Conservation (phyloP, 2,888 invertebrate species). For the Xestia c-nigrum region DNA sequence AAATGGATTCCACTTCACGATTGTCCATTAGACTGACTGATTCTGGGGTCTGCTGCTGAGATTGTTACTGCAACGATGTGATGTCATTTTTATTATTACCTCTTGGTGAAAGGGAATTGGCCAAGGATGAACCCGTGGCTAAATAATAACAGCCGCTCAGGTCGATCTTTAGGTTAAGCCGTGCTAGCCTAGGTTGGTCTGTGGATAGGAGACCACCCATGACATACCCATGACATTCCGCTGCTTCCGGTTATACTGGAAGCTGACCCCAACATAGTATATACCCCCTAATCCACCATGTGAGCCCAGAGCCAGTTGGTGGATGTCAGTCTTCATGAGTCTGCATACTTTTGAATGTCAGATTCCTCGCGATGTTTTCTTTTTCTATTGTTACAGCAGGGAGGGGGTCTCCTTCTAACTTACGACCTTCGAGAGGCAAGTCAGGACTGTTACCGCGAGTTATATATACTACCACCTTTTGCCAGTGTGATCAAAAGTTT, state of each 20-base stretch:
- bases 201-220: too few relatives aligned
- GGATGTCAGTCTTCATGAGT: background rate
- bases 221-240: too few relatives aligned
- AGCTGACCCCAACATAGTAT: too few relatives aligned
- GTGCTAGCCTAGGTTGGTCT: too few relatives aligned
- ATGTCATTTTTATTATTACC: background rate
- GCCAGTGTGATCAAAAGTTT: background rate
- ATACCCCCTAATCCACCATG: background rate
- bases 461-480: background rate
- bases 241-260: too few relatives aligned
- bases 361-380: background rate
- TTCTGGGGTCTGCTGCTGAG: constrained; percentile 45
- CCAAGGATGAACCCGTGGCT: background rate
- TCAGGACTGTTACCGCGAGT: background rate
- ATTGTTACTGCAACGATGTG: background rate
- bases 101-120: background rate
- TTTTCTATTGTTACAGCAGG: background rate
- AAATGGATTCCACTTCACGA: constrained; percentile 74
- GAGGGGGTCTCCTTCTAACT: background rate
- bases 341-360: background rate
- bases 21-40: constrained; percentile 65
- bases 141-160: too few relatives aligned
- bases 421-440: background rate
- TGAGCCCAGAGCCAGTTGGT: background rate
- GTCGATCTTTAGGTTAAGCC: too few relatives aligned